Evolutionary conservation across 2,797 vertebrate species (phyloP), one percentile per base, ranked within the genome.

Genomic region (Peromyscus attwateri): DNA sequence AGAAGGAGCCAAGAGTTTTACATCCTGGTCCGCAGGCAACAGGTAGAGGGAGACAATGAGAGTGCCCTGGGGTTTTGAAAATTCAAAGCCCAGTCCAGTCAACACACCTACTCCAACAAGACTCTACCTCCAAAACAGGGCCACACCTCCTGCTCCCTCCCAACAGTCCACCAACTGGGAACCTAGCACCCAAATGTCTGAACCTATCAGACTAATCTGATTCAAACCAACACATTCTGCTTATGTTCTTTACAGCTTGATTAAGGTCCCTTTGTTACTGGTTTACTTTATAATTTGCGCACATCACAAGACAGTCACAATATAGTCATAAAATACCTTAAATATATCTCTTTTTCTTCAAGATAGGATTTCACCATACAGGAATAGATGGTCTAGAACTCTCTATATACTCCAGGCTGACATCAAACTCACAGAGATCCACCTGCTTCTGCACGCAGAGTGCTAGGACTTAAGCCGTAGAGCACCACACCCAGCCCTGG

Each of bases 251-350:
- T 43, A 60, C 0, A 75, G 21, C 31, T 92, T 75, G 87, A 3
- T 37, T 55, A 92, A 75, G 92, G 19, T 43, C 77, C 31, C 16
- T 27, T 76, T 77, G 34, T 64, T 55, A 49, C 27, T 66, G 46
- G 21, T 14, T 29, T 60, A 0, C 0, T 76, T 92, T 93, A 62
- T 81, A 62, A 94, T 23, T 60, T 57, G 25, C 81, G 6, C 11
- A 73, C 3, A 46, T 8, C 37, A 80, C 25, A 93, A 37, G 40
- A 81, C 43, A 87, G 27, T 70, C 43, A 1, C 17, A 87, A n/a
- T 55, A 77, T 87, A 83, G 25, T 94, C 80, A 79, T 85, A 40
- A 91, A 89, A 75, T 80, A n/a, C 62, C 43, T 77, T 84, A 85
- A 90, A 75, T 85, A 49, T 46, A 46, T 46, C 9, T 55, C 55